Evolutionary conservation across 2,113 vertebrate genomes (phyloP), one percentile per base, ranked within the genome.

Genomic region (Poeciliopsis occidentalis): DNA sequence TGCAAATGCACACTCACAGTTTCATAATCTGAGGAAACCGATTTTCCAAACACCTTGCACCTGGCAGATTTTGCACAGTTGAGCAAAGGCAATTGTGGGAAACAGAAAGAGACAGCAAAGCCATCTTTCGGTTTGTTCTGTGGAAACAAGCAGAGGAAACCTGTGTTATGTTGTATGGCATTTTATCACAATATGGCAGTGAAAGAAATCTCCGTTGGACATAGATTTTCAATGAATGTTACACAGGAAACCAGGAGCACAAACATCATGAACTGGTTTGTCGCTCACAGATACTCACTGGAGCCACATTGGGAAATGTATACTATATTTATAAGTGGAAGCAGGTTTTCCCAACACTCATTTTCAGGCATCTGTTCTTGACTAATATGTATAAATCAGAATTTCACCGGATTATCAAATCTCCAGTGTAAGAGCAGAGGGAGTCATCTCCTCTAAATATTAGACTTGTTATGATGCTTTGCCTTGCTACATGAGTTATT

Each of bases 401-500:
- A 57, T 57, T 24, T 57, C 17, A n/a, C 19, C 10, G 4, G 34
- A 69, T 12, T 34, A 0, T 54, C 34, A 41, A n/a, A 2, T 51
- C 27, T 66, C 60, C 10, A 8, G 30, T 51, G 76, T 80, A 32
- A 51, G 13, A 47, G 26, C 5, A 8, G 63, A 79, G 65, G 31
- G 75, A 29, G 12, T 44, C 12, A 4, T 22, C 31, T 60, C 44
- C 31, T 60, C 44, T 71, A 63, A 75, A 73, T 29, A 26, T 30
- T 30, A 70, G 54, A 71, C 47, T 67, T 37, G 19, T 70, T 75
- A 29, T 60, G 74, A 78, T 67, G 79, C 85, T 83, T 83, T 87
- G 69, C 83, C 64, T 73, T 66, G 80, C 64, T 62, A 61, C 67
- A 76, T 71, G 80, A 74, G 82, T 89, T 86, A 86, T 85, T 91